Conservation (phyloP, 2,888 invertebrate species). For the Apodemia zela region DNA sequence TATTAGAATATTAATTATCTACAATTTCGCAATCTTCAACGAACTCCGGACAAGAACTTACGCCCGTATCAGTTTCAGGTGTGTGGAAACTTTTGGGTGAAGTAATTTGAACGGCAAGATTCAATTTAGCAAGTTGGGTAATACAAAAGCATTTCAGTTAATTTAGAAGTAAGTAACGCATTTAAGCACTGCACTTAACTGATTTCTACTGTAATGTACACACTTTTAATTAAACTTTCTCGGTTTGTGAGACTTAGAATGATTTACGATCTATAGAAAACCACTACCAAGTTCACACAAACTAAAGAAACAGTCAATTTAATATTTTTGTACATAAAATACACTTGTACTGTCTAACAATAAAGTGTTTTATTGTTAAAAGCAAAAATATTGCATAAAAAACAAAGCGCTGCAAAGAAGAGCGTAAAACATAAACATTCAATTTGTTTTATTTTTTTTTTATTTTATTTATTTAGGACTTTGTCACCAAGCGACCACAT, state of each 20-base stretch:
- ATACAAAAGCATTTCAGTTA: conserved; percentile 5
- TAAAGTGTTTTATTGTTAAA: too few species aligned
- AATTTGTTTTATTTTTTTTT: too few species aligned
- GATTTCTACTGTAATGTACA: background rate
- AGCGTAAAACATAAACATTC: too few species aligned
- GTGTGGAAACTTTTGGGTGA: conserved; percentile 18
- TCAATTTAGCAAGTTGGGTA: conserved; percentile 1
- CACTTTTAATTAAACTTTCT: background rate
- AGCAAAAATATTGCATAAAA: too few species aligned
- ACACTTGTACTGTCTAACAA: too few species aligned
- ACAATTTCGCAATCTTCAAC: conserved; percentile 1
- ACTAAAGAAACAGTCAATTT: too few species aligned
- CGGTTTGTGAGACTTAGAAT: background rate
- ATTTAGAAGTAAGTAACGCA: background rate
- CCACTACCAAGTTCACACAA: too few species aligned
- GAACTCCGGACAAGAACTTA: conserved; percentile 12
- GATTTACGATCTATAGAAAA: too few species aligned
- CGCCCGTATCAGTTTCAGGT: conserved; percentile 20
- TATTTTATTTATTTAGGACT: too few species aligned
- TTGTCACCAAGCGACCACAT: too few species aligned
- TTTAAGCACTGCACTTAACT: background rate
- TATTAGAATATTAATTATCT: conserved; percentile 22
- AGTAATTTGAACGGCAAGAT: conserved; percentile 11
- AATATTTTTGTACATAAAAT: too few species aligned
- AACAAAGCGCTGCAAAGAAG: too few species aligned